Base-by-base conservation (phyloP, 1,140 invertebrate genomes). In the Cherax destructor region DNA sequence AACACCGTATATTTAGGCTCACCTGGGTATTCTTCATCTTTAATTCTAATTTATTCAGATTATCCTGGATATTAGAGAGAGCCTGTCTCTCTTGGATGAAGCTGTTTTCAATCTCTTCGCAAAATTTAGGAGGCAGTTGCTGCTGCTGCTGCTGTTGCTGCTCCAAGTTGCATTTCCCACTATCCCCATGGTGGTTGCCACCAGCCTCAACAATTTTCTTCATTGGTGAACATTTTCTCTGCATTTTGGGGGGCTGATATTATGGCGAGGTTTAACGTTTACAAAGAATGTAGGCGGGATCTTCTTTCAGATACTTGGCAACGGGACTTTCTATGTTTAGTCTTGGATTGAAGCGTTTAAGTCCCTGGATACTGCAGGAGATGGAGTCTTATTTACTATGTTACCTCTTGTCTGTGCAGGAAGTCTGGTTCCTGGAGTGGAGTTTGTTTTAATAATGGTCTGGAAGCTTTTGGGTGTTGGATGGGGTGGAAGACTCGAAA, bases 291-390 rank as follows among this genome's bases (percentile, higher is more conserved):
- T 65, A 7, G 83, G 83, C 6, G 50, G 83, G 83, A 24, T 85
- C 76, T 9, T 52, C 69, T 24, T 76, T 76, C 9, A 85, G 69
- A 18, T 76, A 85, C n/a, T 74, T 85, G 3, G 83, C 83, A 74
- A 85, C 21, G 11, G 83, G 83, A 85, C 83, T 85, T 16, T 13
- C 83, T 49, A 85, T 50, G 21, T 50, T 85, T 47, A 10, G 24
- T 65, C 69, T 61, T 76, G 41, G 49, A 69, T 85, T 85, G 11
- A 84, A 69, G 10, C 16, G 61, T n/a, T 30, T 61, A 69, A 18
- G 61, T 47, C 4, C 47, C 24, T 69, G 30, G 13, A 30, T 49
- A 16, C 10, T 47, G 52, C 7, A 16, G 69, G 24, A 21, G 65
- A 24, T 16, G 7, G 83, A 21, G 72, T 5, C 10, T 76, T 86